Evolutionary conservation across 2,888 invertebrate species (phyloP).

Genomic region (Plebejus melissa): DNA sequence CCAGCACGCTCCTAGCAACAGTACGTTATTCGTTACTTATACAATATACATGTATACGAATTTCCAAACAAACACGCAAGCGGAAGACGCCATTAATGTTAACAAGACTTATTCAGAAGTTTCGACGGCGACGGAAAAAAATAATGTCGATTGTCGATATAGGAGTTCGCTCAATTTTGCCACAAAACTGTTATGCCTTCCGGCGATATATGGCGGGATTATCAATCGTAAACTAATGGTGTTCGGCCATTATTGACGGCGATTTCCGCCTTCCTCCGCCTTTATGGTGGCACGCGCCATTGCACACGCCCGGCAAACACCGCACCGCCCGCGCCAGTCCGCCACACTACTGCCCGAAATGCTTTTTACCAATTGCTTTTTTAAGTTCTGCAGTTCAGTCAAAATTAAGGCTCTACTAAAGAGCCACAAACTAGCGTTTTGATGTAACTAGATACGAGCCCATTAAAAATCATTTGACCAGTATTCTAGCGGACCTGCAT

Average conservation of each 20-base stretch:
- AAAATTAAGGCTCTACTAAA: not conserved
- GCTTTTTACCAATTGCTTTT: conserved; percentile 31
- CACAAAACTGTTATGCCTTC: conserved; percentile 78
- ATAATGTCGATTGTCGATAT: conserved; percentile 38
- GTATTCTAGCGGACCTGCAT: too few species aligned
- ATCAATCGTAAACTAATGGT: conserved; percentile 77
- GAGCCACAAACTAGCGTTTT: not conserved
- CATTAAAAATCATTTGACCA: too few species aligned
- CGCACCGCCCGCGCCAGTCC: conserved; percentile 39
- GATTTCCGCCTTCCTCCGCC: conserved; percentile 70
- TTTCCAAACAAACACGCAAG: conserved; percentile 28
- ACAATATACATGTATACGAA: not conserved
- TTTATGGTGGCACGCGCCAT: conserved; percentile 76
- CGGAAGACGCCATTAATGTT: conserved; percentile 25
- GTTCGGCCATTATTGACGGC: conserved; percentile 74
- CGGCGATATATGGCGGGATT: conserved; percentile 73
- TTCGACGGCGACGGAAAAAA: conserved; percentile 28
- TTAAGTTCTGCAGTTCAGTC: not conserved
- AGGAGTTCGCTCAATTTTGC: conserved; percentile 70
- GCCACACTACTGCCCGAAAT: conserved; percentile 44
- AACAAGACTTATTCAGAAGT: conserved; percentile 28
- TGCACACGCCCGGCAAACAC: conserved; percentile 56
- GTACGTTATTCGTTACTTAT: not conserved
- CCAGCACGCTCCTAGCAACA: conserved; percentile 8
- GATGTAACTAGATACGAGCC: too few species aligned